Percentiles rank a stretch among this genome's conserved stretches.
phyloP scores from a whole-genome alignment of 1,140 invertebrate species.

The Arctopsyche grandis region DNA sequence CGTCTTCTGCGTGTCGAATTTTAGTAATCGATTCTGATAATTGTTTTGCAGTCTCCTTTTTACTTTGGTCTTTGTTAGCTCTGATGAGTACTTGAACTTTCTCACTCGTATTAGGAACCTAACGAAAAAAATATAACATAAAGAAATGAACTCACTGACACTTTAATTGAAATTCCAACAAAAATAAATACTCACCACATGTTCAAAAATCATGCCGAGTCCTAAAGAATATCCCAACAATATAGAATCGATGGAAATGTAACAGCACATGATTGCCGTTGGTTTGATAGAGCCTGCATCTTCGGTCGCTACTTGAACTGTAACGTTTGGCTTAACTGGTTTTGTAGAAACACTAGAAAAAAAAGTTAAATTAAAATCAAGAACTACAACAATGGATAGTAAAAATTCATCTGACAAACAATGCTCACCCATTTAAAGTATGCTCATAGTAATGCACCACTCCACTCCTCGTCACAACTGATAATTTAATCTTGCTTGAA shows the following conservation, averaged over 20 bases:
- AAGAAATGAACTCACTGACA: constrained; percentile 40
- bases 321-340: constrained; percentile 77
- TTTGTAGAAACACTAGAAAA: constrained; percentile 69
- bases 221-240: constrained; percentile 54
- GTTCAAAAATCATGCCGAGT: constrained; percentile 72
- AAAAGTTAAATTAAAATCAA: constrained; percentile 49
- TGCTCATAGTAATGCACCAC: constrained; percentile 81
- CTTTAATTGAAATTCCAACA: not conserved
- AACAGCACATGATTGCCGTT: constrained; percentile 62
- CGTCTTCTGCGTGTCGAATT: constrained; percentile 48
- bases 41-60: constrained; percentile 56
- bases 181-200: constrained; percentile 64
- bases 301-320: constrained; percentile 74
- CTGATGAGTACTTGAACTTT: constrained; percentile 64
- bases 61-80: constrained; percentile 44
- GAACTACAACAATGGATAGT: too few relatives aligned
- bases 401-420: too few relatives aligned
- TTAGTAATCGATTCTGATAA: constrained; percentile 54
- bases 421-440: constrained; percentile 77
- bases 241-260: constrained; percentile 62
- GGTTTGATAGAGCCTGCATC: constrained; percentile 62
- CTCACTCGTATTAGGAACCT: constrained; percentile 60
- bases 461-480: constrained; percentile 77
- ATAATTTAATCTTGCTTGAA: constrained; percentile 64
- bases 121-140: constrained; percentile 55